These are phyloP conservation scores for Megaceryle torquata DNA, from an alignment of 2,113 vertebrate species.

Conservation along the genomic window DNA sequence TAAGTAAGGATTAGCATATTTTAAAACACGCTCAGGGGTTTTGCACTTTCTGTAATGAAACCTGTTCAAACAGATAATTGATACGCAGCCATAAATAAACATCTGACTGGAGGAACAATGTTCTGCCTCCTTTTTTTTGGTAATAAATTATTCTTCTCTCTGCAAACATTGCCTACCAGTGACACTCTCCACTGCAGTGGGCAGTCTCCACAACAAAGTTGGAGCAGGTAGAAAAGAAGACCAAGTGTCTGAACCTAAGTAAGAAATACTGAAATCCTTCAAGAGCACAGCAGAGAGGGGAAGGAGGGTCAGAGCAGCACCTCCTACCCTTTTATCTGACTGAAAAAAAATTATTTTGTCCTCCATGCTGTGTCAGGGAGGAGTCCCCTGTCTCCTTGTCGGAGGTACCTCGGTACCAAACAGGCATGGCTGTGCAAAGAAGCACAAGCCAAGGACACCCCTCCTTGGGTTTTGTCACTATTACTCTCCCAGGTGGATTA, in stretches of 20 bases:
- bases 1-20: conserved; percentile 61
- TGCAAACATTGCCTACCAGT: background rate
- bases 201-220: background rate
- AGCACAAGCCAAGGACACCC: background rate
- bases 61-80: conserved; percentile 64
- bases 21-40: conserved; percentile 35
- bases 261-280: background rate
- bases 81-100: conserved; percentile 50
- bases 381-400: background rate
- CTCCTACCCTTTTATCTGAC: background rate
- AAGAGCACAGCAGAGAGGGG: background rate
- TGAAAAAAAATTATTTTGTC: rapidly evolving
- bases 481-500: background rate
- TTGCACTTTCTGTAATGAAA: conserved; percentile 64
- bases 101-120: conserved; percentile 1
- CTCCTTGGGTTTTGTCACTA: background rate
- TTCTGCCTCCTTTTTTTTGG: background rate
- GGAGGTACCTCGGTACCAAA: background rate
- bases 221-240: background rate
- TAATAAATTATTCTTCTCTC: background rate
- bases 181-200: background rate
- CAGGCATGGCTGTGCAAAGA: background rate
- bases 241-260: background rate
- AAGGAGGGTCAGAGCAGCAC: background rate
- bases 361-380: background rate